Evolutionary conservation across 2,113 vertebrate species (phyloP).

Genomic region (Phodopus roborovskii): DNA sequence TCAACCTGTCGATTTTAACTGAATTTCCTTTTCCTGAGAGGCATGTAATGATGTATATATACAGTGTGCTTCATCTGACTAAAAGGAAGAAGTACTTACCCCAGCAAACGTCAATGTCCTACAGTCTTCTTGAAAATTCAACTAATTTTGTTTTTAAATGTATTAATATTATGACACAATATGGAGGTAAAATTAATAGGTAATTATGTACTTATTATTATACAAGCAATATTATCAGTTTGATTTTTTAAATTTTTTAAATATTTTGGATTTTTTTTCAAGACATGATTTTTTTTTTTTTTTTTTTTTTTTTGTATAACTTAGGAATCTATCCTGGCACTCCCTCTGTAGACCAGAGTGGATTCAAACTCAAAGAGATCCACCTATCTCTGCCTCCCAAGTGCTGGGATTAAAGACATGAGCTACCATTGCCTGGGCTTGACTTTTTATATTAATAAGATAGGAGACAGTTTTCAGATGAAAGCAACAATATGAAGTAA

Average conservation of each 20-base stretch:
- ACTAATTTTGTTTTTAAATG: slow-evolving; percentile 56
- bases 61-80: slow-evolving; percentile 66
- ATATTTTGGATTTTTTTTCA: too few relatives aligned
- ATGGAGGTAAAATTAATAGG: not conserved
- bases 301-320: too few relatives aligned
- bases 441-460: not conserved
- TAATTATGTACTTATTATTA: not conserved
- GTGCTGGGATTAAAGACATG: too few relatives aligned
- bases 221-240: not conserved
- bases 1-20: slow-evolving; percentile 52
- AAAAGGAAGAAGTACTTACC: slow-evolving; percentile 62
- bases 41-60: slow-evolving; percentile 41
- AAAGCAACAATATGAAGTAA: not conserved
- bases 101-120: slow-evolving; percentile 50
- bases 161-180: slow-evolving; percentile 11
- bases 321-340: too few relatives aligned
- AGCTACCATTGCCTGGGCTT: too few relatives aligned
- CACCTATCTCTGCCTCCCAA: too few relatives aligned
- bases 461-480: not conserved
- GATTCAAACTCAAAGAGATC: too few relatives aligned
- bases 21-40: slow-evolving; percentile 31
- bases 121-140: slow-evolving; percentile 45
- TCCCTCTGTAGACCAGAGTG: too few relatives aligned
- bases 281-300: too few relatives aligned
- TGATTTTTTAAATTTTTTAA: not conserved